Percentiles rank a stretch among this genome's conserved stretches.
Conservation (phyloP, 2,888 invertebrate species). For the Octodonta nipae region DNA sequence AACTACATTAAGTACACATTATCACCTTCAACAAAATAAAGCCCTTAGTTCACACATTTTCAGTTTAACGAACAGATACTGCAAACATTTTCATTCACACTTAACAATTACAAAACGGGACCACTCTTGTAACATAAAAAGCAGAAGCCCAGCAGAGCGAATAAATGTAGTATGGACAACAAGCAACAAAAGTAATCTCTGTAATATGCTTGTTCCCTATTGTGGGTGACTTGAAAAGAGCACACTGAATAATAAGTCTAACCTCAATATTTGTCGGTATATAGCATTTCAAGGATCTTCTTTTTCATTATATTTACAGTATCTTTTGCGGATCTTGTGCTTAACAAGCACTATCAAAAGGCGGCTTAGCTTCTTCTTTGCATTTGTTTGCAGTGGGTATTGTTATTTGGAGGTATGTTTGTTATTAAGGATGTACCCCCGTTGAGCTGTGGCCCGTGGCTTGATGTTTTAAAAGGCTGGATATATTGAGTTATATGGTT, state of each 20-base stretch:
- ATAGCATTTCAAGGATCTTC: slow-evolving; percentile 31
- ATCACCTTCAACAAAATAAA: too few relatives aligned
- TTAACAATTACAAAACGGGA: too few relatives aligned
- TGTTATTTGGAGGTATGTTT: background rate
- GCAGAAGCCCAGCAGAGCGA: too few relatives aligned
- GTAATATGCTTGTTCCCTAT: slow-evolving; percentile 18
- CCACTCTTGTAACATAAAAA: too few relatives aligned
- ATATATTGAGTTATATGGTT: too few relatives aligned
- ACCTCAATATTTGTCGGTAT: slow-evolving; percentile 29
- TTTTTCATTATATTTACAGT: slow-evolving; percentile 31
- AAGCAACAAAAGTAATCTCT: slow-evolving; percentile 8
- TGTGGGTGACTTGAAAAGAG: slow-evolving; percentile 30
- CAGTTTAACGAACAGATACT: too few relatives aligned
- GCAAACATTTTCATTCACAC: too few relatives aligned
- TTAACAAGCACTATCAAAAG: slow-evolving; percentile 29
- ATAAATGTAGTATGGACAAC: too few relatives aligned
- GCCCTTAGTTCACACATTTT: too few relatives aligned
- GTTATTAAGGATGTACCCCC: background rate
- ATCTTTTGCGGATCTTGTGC: slow-evolving; percentile 29
- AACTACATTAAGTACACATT: too few relatives aligned
- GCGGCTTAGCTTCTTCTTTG: slow-evolving; percentile 16
- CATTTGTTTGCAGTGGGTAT: slow-evolving; percentile 1
- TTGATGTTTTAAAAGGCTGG: too few relatives aligned
- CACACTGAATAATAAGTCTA: slow-evolving; percentile 20
- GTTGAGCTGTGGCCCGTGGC: background rate